phyloP scores from a whole-genome alignment of 2,797 vertebrate species.

The Crocodylus rhombifer region DNA sequence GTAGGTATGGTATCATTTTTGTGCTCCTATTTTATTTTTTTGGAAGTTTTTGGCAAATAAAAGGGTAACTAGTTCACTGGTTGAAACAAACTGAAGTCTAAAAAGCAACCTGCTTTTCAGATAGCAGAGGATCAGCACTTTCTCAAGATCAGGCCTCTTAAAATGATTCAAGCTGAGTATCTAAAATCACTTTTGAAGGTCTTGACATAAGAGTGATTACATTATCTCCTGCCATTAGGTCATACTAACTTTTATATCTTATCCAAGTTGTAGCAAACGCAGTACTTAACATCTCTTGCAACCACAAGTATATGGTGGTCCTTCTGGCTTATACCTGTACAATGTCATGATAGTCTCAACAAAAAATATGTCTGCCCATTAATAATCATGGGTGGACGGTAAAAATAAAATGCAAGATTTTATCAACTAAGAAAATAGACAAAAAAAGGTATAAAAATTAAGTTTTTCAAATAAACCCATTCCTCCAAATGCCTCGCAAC shows the following conservation, averaged over 20 bases:
- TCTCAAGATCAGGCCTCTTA: neutral
- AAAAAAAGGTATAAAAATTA: neutral
- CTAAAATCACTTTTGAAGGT: neutral
- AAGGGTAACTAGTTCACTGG: neutral
- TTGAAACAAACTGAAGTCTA: neutral
- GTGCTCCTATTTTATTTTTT: neutral
- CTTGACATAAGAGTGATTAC: neutral
- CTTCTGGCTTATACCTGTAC: neutral
- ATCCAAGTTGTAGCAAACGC: neutral
- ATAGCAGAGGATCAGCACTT: neutral
- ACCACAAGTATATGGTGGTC: too few relatives aligned
- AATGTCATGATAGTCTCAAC: neutral
- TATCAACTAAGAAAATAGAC: too few relatives aligned
- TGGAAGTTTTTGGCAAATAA: rapidly evolving
- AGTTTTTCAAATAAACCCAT: neutral
- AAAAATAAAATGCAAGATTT: too few relatives aligned
- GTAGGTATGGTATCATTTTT: neutral
- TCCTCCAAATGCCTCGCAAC: neutral
- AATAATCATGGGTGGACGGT: neutral
- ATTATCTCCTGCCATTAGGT: neutral
- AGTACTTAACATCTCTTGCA: neutral
- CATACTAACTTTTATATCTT: neutral
- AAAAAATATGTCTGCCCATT: neutral
- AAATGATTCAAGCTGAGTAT: neutral
- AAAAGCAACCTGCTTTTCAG: neutral